Evolutionary conservation across 2,888 invertebrate genomes (phyloP).

Genomic region (Drosophila recens): DNA sequence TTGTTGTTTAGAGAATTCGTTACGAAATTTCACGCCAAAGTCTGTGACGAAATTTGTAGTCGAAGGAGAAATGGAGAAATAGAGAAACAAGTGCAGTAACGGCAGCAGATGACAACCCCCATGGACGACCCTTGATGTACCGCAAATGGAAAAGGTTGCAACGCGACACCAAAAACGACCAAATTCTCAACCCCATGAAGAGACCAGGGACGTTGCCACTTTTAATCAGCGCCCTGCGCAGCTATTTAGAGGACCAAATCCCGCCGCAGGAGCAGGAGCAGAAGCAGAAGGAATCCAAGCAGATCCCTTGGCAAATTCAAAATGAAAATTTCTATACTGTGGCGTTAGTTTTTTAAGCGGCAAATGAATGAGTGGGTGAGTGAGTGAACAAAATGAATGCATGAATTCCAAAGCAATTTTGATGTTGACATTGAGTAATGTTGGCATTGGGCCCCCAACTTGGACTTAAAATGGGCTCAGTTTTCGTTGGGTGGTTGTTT

Average conservation of each 20-base stretch:
- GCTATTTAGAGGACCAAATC: conserved; percentile 68
- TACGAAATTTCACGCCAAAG: conserved; percentile 83
- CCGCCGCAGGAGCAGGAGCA: background rate
- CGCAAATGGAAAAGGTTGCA: conserved; percentile 71
- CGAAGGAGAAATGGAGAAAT: conserved; percentile 1
- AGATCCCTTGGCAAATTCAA: conserved; percentile 49
- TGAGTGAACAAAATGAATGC: conserved; percentile 58
- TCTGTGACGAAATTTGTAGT: conserved; percentile 80
- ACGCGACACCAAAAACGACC: conserved; percentile 53
- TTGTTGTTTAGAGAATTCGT: conserved; percentile 70
- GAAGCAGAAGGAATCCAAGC: conserved; percentile 21
- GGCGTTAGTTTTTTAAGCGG: conserved; percentile 64
- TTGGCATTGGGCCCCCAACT: conserved; percentile 48
- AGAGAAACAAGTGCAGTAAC: conserved; percentile 75
- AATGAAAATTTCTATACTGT: conserved; percentile 74
- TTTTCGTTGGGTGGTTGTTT: conserved; percentile 74
- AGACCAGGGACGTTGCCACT: conserved; percentile 66
- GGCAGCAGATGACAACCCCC: conserved; percentile 50
- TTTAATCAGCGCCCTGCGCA: conserved; percentile 74
- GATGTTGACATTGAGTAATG: conserved; percentile 82
- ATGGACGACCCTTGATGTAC: conserved; percentile 40
- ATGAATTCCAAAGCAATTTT: conserved; percentile 82
- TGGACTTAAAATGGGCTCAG: conserved; percentile 12
- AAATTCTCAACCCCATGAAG: conserved; percentile 54
- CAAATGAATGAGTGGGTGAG: conserved; percentile 42